phyloP scores from a whole-genome alignment of 2,888 invertebrate genomes.

The Ommatoiulus sabulosus region DNA sequence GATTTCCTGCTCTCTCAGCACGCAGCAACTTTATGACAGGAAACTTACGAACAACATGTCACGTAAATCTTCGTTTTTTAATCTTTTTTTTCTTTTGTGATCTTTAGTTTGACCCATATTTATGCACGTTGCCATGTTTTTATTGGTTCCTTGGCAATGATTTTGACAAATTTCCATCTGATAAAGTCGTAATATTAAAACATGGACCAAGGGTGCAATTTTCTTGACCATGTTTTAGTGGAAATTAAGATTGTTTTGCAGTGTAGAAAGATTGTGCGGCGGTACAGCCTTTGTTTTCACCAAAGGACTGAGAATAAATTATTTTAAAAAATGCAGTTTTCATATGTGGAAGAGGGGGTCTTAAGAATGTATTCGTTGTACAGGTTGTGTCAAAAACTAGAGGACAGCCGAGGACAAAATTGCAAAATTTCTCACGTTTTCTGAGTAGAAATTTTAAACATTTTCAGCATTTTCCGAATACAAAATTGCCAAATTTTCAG shows the following conservation, averaged over 20 bases:
- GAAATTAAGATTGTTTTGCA: not conserved
- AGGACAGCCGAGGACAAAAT: too few species aligned
- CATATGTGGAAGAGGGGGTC: too few species aligned
- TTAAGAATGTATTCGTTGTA: not conserved
- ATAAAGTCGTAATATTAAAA: not conserved
- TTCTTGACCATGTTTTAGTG: not conserved
- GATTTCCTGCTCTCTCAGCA: not conserved
- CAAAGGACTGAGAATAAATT: not conserved
- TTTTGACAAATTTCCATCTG: slow-evolving; percentile 4
- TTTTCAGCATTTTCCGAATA: too few species aligned
- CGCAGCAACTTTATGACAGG: not conserved
- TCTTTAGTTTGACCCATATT: not conserved
- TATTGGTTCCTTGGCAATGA: not conserved
- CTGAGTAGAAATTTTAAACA: too few species aligned
- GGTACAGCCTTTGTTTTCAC: not conserved
- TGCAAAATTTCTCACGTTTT: too few species aligned
- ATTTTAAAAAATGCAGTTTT: not conserved
- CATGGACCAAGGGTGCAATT: not conserved
- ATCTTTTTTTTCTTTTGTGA: slow-evolving; percentile 7
- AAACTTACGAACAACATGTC: not conserved
- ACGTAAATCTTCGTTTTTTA: not conserved
- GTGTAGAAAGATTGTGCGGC: not conserved
- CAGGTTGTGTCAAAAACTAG: not conserved
- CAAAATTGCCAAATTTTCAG: too few species aligned
- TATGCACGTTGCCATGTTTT: not conserved